Percentiles rank a stretch among this genome's conserved stretches.
phyloP scores from a whole-genome alignment of 2,888 invertebrate genomes.

The Sylvicola cinctus region DNA sequence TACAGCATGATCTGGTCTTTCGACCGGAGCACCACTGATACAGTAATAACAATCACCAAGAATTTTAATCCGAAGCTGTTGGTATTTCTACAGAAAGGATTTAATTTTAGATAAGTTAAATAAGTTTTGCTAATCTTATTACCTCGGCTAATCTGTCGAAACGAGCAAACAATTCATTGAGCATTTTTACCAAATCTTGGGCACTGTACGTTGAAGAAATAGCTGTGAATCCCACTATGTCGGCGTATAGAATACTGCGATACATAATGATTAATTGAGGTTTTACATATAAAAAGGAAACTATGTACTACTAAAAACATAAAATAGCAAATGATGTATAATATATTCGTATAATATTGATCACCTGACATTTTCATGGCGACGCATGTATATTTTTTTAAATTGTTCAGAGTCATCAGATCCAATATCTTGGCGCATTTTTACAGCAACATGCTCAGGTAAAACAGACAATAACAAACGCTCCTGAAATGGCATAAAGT shows the following conservation, averaged over 20 bases:
- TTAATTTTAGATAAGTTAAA: no score
- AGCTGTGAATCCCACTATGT: slow-evolving; percentile 94
- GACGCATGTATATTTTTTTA: slow-evolving; percentile 93
- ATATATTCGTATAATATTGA: no score
- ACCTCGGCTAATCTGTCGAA: slow-evolving; percentile 79
- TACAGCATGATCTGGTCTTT: slow-evolving; percentile 77
- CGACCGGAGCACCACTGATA: slow-evolving; percentile 84
- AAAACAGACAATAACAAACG: slow-evolving; percentile 77
- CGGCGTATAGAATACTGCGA: slow-evolving; percentile 83
- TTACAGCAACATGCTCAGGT: slow-evolving; percentile 89
- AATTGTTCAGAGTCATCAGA: slow-evolving; percentile 75
- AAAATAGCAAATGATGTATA: no score
- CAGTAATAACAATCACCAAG: slow-evolving; percentile 96
- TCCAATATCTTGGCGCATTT: slow-evolving; percentile 88
- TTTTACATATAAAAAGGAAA: no score
- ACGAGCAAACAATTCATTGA: slow-evolving; percentile 87
- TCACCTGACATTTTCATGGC: slow-evolving; percentile 88
- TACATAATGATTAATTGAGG: slow-evolving; percentile 8
- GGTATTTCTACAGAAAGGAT: slow-evolving; percentile 70
- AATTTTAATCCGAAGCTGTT: slow-evolving; percentile 87
- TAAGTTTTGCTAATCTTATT: slow-evolving; percentile 3
- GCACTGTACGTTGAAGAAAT: slow-evolving; percentile 90
- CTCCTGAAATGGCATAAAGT: slow-evolving; percentile 41
- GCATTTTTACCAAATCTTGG: slow-evolving; percentile 84
- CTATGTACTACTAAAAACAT: no score